phyloP scores from a whole-genome alignment of 2,797 vertebrate genomes.

The Rhodeus uyekii region DNA sequence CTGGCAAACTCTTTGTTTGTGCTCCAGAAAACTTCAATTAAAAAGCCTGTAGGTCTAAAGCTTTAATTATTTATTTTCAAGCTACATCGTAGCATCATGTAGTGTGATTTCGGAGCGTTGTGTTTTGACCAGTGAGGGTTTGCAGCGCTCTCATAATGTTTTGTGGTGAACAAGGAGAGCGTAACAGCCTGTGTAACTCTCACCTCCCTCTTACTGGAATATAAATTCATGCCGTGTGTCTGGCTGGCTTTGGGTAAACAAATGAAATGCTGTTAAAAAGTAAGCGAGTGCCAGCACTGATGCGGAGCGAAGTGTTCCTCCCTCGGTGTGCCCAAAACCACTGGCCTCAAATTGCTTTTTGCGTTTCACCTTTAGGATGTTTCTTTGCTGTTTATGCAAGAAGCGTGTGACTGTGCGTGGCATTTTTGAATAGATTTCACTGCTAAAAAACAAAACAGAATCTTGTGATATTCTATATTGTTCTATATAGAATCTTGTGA shows the following conservation, averaged over 20 bases:
- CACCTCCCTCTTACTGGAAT: constrained; percentile 53
- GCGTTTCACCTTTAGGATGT: neutral
- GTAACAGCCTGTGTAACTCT: constrained; percentile 37
- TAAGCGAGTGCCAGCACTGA: constrained; percentile 47
- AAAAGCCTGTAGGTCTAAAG: neutral
- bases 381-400: neutral
- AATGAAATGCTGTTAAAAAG: constrained; percentile 50
- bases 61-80: neutral
- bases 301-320: constrained; percentile 29
- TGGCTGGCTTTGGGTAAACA: constrained; percentile 44
- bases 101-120: neutral
- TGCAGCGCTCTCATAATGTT: neutral
- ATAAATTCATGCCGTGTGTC: constrained; percentile 46
- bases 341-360: constrained; percentile 24
- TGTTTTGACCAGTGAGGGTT: constrained; percentile 21
- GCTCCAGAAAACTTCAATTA: constrained; percentile 6
- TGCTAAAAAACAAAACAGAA: neutral
- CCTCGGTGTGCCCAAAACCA: constrained; percentile 8
- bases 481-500: constrained; percentile 10
- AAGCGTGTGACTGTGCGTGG: neutral
- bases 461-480: neutral
- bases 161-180: constrained; percentile 24
- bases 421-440: neutral
- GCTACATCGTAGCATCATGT: neutral
- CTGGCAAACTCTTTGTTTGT: constrained; percentile 1